Conservation (phyloP, 2,797 vertebrate genomes). For the Oreochromis grahami region DNA sequence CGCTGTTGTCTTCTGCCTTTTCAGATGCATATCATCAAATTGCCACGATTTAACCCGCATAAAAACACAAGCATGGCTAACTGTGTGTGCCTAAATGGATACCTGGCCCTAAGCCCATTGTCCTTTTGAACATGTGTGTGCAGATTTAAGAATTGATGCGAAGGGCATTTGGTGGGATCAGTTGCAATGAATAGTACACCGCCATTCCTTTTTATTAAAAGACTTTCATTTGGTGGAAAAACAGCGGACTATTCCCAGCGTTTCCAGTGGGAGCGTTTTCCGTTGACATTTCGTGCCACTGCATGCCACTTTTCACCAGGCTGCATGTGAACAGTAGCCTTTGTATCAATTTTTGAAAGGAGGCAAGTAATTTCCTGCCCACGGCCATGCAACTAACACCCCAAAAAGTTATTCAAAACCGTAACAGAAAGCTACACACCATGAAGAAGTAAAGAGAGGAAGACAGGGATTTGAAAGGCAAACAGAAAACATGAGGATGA, state of each 20-base stretch:
- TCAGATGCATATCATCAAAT: slow-evolving; percentile 61
- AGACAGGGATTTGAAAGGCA: neutral
- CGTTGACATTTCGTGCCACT: slow-evolving; percentile 45
- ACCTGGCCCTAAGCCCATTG: slow-evolving; percentile 1
- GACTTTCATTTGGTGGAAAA: slow-evolving; percentile 4
- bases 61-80: slow-evolving; percentile 35
- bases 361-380: slow-evolving; percentile 59
- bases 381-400: slow-evolving; percentile 38
- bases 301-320: slow-evolving; percentile 33
- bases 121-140: slow-evolving; percentile 20
- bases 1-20: slow-evolving; percentile 48
- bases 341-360: slow-evolving; percentile 48
- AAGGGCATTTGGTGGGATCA: slow-evolving; percentile 5
- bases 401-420: slow-evolving; percentile 39
- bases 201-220: slow-evolving; percentile 18
- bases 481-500: slow-evolving; percentile 4
- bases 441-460: neutral
- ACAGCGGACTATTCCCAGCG: slow-evolving; percentile 6
- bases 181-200: neutral
- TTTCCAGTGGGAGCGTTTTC: slow-evolving; percentile 38
- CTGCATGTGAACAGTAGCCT: slow-evolving; percentile 53
- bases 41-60: slow-evolving; percentile 8
- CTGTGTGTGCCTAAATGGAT: slow-evolving; percentile 24
- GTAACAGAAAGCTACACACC: slow-evolving; percentile 10
- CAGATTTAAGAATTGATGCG: neutral